Base-by-base conservation (phyloP, 2,797 vertebrate species). In the Miopithecus talapoin region DNA sequence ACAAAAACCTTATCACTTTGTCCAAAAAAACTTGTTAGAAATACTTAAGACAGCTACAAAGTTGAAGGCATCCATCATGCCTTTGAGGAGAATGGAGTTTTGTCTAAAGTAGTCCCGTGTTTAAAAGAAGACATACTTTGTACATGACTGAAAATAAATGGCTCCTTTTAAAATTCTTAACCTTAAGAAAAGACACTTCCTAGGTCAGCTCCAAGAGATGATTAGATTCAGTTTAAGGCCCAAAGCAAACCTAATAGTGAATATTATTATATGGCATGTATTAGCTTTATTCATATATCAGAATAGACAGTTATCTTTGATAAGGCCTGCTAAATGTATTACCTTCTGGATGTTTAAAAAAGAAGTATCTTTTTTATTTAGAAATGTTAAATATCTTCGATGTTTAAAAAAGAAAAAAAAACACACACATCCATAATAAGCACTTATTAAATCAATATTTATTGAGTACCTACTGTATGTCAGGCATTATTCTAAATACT, bases 221-320 rank as follows among this genome's bases (percentile, higher is more conserved):
- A 75, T 53, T 96, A 86, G 26, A 86, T 94, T 91, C 85, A 74
- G 7, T 70, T n/a, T 33, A 72, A 30, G 46, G 28, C 16, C 21
- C 48, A 85, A 70, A 76, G 33, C 59, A 97, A 97, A 83, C 26
- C 53, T 79, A 85, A 33, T 50, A 87, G 43, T 72, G 48, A 89
- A 53, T 76, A 84, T 64, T 94, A 26, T 79, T 94, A 14, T 84
- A 3, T 94, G 8, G 1, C 76, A 70, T 10, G 3, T 80, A 30
- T 48, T 93, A 79, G 70, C 30, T 95, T 86, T 84, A 89, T 85
- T 92, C 79, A 95, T 78, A 43, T 78, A 50, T 84, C 70, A 95
- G 30, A 83, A 76, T 91, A 48, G 48, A 74, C 14, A 39, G 5
- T 76, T 95, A 21, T 36, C 41, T 53, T 85, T 76, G 24, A 74